These are phyloP conservation scores for Melipona bicolor DNA, from an alignment of 2,888 invertebrate genomes.

Conservation along the genomic window DNA sequence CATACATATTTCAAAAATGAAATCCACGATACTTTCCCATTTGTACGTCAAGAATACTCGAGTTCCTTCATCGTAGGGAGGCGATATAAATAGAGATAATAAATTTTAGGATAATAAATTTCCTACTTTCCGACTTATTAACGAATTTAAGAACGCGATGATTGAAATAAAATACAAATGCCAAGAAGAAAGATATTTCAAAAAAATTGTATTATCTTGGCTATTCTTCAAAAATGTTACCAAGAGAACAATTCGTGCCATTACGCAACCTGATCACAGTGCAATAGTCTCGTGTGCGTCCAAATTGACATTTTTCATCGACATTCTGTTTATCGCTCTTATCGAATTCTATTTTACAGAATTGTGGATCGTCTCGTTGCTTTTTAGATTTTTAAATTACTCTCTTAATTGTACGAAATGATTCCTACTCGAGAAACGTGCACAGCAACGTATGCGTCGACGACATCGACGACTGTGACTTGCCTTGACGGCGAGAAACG, in stretches of 20 bases:
- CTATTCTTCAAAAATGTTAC: background rate
- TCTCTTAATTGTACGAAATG: background rate
- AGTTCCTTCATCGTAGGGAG: background rate
- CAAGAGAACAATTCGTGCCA: background rate
- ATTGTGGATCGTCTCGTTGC: too few relatives aligned
- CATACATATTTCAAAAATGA: background rate
- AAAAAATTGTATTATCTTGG: background rate
- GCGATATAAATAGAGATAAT: background rate
- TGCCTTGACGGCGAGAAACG: conserved; percentile 3
- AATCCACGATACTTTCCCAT: background rate
- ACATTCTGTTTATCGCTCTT: too few relatives aligned
- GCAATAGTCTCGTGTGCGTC: background rate
- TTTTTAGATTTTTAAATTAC: too few relatives aligned
- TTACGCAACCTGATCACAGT: background rate
- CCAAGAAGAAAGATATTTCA: background rate
- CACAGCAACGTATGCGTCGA: too few relatives aligned
- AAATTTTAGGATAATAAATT: background rate
- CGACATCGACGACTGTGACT: background rate
- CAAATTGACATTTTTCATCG: too few relatives aligned
- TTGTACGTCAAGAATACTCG: background rate
- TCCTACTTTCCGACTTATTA: too few relatives aligned
- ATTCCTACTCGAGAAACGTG: background rate
- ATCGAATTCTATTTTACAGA: too few relatives aligned
- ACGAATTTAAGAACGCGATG: too few relatives aligned
- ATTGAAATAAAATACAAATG: background rate